Evolutionary conservation across 2,888 invertebrate genomes (phyloP).

Genomic region (Aporophyla lueneburgensis): DNA sequence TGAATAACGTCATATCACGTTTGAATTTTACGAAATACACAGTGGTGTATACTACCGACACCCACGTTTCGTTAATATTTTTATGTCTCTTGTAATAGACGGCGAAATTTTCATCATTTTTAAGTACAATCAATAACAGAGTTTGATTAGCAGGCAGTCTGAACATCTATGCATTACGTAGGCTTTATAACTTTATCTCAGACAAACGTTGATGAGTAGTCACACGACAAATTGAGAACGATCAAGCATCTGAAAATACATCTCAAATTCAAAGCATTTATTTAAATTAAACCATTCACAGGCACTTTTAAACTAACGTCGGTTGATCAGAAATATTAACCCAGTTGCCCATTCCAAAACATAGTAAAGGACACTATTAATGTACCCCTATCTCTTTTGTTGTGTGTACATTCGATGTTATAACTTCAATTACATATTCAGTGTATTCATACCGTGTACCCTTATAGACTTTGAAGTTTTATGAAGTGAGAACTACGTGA

Average conservation of each 20-base stretch:
- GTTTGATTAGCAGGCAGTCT: neutral
- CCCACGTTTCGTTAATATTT: neutral
- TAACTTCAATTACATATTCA: slow-evolving; percentile 24
- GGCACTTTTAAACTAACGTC: too few species aligned
- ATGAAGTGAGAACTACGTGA: slow-evolving; percentile 47
- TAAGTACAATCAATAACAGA: neutral
- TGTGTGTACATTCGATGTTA: slow-evolving; percentile 8
- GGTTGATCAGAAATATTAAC: too few species aligned
- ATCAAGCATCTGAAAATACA: neutral
- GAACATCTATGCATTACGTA: neutral
- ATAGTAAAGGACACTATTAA: too few species aligned
- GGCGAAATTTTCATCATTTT: neutral
- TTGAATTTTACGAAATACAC: too few species aligned
- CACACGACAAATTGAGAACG: neutral
- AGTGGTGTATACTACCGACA: neutral
- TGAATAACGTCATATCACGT: neutral
- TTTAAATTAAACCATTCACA: too few species aligned
- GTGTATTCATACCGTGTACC: slow-evolving; percentile 47
- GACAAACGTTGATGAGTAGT: neutral
- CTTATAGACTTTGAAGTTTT: slow-evolving; percentile 52
- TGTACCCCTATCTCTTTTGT: neutral
- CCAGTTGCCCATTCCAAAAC: too few species aligned
- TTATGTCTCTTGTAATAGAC: neutral
- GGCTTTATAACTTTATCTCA: neutral
- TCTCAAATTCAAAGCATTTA: neutral